Evolutionary conservation across 2,797 vertebrate species (phyloP).

Genomic region (Enteromius fasciolatus): DNA sequence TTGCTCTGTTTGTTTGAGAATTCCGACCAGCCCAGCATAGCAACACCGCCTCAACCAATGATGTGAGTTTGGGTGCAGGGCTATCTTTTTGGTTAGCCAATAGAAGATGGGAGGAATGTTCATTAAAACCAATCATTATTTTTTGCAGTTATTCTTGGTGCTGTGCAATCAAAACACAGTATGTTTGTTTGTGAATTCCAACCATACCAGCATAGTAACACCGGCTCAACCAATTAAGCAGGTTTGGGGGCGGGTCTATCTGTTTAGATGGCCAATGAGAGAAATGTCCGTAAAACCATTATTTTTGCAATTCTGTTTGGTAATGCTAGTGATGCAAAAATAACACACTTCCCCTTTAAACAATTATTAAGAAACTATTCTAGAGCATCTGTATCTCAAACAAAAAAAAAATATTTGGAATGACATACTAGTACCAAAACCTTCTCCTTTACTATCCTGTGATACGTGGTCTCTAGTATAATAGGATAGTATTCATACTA

Average conservation of each 20-base stretch:
- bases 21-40: not conserved
- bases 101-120: not conserved
- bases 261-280: not conserved
- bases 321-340: not conserved
- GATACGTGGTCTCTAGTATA: not conserved
- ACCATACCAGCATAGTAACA: not conserved
- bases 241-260: not conserved
- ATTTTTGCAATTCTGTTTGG: not conserved
- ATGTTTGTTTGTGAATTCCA: not conserved
- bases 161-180: not conserved
- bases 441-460: not conserved
- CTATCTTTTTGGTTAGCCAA: not conserved
- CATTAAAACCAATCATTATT: not conserved
- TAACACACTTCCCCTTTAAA: not conserved
- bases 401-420: not conserved
- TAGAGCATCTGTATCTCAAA: not conserved
- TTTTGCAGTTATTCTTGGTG: not conserved
- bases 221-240: not conserved
- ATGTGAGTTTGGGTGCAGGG: not conserved
- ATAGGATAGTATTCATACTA: not conserved
- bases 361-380: not conserved
- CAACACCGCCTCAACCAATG: not conserved
- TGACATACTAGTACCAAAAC: not conserved
- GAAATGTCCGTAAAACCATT: not conserved
- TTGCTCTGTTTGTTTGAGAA: conserved; percentile 4